phyloP scores from a whole-genome alignment of 2,888 invertebrate species.

The Oxytorus armatus region DNA sequence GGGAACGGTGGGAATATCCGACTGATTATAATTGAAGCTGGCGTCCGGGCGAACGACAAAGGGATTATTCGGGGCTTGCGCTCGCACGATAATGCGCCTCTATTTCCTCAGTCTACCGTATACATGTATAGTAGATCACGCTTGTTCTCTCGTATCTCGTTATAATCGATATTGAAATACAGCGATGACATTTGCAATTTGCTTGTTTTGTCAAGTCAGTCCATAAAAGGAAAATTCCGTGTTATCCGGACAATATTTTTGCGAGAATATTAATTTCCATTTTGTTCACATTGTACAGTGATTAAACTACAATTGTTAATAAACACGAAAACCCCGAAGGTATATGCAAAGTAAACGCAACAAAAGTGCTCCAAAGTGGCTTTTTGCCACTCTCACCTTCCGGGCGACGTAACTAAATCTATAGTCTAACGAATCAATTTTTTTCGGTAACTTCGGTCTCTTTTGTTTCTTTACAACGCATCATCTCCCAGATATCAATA shows the following conservation, averaged over 20 bases:
- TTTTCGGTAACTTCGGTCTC: not conserved
- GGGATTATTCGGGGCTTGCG: constrained; percentile 68
- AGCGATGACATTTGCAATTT: constrained; percentile 31
- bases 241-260: not conserved
- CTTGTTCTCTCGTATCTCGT: constrained; percentile 41
- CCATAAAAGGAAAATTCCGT: not conserved
- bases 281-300: too few relatives aligned
- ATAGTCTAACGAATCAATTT: not conserved
- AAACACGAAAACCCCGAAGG: not conserved
- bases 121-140: constrained; percentile 11
- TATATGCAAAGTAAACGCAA: constrained; percentile 1
- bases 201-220: constrained; percentile 24
- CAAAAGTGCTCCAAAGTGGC: constrained; percentile 12
- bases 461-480: not conserved
- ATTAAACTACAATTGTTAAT: too few relatives aligned
- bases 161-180: constrained; percentile 58
- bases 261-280: too few relatives aligned
- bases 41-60: constrained; percentile 66
- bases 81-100: constrained; percentile 65
- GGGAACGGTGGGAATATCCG: constrained; percentile 64
- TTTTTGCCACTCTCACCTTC: constrained; percentile 8
- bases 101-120: constrained; percentile 56
- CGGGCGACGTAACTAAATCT: not conserved
- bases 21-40: constrained; percentile 67
- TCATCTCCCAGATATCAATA: not conserved